Evolutionary conservation across 2,888 invertebrate genomes (phyloP).

Genomic region (Pseudolycoriella hygida): DNA sequence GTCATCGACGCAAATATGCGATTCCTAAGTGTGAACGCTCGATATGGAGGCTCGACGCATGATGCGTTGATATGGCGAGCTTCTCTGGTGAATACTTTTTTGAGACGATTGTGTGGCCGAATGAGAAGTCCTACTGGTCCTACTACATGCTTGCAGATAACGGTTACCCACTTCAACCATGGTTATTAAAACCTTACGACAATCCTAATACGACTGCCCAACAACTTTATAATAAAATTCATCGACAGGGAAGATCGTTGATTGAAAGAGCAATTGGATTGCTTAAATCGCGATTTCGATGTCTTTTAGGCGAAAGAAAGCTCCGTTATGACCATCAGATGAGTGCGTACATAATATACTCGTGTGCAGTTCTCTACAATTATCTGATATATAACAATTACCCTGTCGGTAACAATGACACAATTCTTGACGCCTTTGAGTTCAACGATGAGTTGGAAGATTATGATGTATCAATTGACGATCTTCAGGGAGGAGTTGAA

Average conservation of each 20-base stretch:
- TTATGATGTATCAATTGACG: too few species aligned
- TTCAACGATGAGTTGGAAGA: too few species aligned
- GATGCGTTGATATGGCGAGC: background rate
- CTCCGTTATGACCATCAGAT: background rate
- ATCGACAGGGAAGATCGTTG: background rate
- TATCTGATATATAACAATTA: background rate
- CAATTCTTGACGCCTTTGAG: too few species aligned
- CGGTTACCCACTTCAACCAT: background rate
- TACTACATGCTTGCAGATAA: background rate
- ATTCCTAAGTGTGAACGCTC: background rate
- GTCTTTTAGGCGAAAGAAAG: background rate
- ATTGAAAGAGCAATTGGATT: background rate
- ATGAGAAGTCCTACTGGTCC: background rate
- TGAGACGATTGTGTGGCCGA: background rate
- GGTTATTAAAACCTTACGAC: background rate
- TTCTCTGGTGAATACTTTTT: background rate
- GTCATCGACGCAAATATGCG: background rate
- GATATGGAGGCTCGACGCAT: slow-evolving; percentile 3
- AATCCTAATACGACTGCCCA: background rate
- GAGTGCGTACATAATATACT: background rate
- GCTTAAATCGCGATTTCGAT: background rate
- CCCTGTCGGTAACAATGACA: background rate
- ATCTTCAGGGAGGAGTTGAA: too few species aligned
- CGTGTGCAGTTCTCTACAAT: background rate
- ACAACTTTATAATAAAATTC: background rate